Conservation (phyloP, 1,140 invertebrate species). For the Asobara japonica region DNA sequence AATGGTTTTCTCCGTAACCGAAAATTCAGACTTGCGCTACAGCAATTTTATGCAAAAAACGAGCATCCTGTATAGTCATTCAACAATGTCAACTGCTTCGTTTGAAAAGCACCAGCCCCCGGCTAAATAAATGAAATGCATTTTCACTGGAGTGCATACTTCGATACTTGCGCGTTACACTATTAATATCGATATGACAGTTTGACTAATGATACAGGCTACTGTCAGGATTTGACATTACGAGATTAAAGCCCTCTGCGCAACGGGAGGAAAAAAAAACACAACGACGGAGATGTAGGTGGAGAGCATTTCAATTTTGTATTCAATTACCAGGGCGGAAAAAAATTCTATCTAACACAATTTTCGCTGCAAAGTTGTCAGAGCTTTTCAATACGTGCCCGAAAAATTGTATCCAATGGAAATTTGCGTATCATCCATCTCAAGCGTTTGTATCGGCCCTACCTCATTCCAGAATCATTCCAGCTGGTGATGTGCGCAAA, state of each 20-base stretch:
- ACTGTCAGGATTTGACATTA: conserved; percentile 61
- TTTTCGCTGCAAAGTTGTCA: too few relatives aligned
- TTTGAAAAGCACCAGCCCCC: conserved; percentile 14
- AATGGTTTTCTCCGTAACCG: neutral
- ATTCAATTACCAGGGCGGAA: neutral
- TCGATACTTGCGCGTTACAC: conserved; percentile 56
- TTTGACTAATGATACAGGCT: conserved; percentile 63
- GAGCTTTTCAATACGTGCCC: too few relatives aligned
- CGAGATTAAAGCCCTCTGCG: conserved; percentile 65
- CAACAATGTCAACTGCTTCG: conserved; percentile 60
- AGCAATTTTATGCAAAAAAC: conserved; percentile 23
- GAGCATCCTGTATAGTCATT: conserved; percentile 56
- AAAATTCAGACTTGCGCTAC: neutral
- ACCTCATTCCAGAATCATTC: too few relatives aligned
- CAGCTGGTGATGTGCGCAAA: too few relatives aligned
- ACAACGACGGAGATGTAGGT: neutral
- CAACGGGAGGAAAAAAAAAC: conserved; percentile 28
- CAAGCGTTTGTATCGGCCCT: too few relatives aligned
- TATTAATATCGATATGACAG: conserved; percentile 66
- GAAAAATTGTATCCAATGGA: too few relatives aligned
- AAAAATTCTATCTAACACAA: too few relatives aligned
- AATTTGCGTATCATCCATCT: too few relatives aligned
- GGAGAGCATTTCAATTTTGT: neutral
- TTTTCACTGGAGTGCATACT: conserved; percentile 62
- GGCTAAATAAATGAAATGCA: conserved; percentile 63